These are phyloP conservation scores for Tragulus kanchil DNA, from an alignment of 2,113 vertebrate genomes.

Conservation along the genomic window DNA sequence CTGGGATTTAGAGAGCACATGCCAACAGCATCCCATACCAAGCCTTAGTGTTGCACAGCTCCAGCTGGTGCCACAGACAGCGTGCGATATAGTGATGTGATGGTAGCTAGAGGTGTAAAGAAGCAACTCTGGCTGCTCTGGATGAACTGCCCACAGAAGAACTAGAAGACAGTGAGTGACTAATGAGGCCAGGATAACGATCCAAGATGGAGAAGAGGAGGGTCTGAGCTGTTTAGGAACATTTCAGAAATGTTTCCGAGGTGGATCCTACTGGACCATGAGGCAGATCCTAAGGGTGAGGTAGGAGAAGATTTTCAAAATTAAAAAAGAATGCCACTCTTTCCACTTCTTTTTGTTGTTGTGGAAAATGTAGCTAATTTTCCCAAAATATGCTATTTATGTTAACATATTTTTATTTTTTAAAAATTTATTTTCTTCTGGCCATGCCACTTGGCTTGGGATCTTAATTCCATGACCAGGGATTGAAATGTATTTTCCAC, in stretches of 20 bases:
- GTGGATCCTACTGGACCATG: neutral
- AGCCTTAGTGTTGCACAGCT: neutral
- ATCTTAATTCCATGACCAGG: neutral
- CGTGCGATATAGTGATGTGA: neutral
- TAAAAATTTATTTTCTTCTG: neutral
- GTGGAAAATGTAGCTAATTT: constrained; percentile 1
- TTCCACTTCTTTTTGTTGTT: constrained; percentile 53
- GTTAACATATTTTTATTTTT: constrained; percentile 42
- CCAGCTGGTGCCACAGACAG: neutral
- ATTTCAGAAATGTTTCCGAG: constrained; percentile 23
- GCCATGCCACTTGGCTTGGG: neutral
- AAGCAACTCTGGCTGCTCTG: neutral
- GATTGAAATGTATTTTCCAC: neutral
- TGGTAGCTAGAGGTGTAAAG: neutral
- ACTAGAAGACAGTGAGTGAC: neutral
- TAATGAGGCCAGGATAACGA: neutral
- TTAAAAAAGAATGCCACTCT: neutral
- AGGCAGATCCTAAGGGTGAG: neutral
- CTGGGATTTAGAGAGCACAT: neutral
- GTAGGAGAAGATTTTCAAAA: constrained; percentile 1
- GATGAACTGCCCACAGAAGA: neutral
- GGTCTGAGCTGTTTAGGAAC: neutral
- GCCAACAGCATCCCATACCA: neutral
- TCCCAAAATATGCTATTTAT: constrained; percentile 38
- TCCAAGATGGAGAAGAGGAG: neutral